Evolutionary conservation across 2,113 vertebrate species (phyloP).

Genomic region (Rhabdornis inornatus): DNA sequence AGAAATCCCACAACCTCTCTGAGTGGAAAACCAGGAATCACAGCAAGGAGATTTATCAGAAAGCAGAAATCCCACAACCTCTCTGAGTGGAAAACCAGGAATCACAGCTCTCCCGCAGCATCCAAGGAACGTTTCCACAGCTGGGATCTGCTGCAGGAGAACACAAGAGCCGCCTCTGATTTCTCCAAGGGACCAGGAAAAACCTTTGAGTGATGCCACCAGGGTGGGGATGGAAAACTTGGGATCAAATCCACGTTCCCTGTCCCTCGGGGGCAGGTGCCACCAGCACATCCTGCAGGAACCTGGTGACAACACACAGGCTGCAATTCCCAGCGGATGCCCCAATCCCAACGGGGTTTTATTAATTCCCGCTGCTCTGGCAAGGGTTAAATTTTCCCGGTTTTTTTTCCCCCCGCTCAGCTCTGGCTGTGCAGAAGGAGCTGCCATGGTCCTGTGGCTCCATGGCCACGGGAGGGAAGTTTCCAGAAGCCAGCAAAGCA

Average conservation of each 20-base stretch:
- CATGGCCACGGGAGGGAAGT: slow-evolving; percentile 48
- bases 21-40: no score
- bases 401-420: background rate
- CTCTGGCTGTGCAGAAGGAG: slow-evolving; percentile 45
- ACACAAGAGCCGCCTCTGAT: no score
- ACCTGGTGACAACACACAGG: background rate
- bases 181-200: fast-evolving
- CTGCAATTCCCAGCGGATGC: background rate
- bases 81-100: no score
- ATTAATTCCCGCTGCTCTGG: background rate
- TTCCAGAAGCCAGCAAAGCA: slow-evolving; percentile 7
- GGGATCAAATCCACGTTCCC: background rate
- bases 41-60: no score
- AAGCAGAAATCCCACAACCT: no score
- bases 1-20: no score
- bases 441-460: slow-evolving; percentile 54
- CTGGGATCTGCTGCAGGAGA: background rate
- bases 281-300: background rate
- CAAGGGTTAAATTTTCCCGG: slow-evolving; percentile 27
- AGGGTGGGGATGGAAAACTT: background rate
- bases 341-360: background rate
- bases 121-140: background rate
- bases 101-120: background rate
- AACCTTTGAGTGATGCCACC: background rate
- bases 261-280: background rate